Evolutionary conservation across 92 coral and sea anemone genomes (phyloP), one percentile per base, ranked within the genome.

Genomic region (Phenganax stokvisi): DNA sequence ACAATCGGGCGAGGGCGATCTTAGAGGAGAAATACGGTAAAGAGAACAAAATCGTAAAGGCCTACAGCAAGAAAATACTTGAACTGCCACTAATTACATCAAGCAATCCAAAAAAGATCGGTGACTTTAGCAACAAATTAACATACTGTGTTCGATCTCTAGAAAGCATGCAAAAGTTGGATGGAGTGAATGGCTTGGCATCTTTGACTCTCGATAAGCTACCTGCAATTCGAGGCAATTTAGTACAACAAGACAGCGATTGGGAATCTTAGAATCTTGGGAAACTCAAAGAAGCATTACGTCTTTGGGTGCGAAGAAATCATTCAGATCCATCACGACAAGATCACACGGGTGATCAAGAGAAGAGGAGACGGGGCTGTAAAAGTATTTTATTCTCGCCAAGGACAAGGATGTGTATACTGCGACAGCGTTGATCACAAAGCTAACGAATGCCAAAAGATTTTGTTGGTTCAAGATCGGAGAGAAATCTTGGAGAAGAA

Each of bases 81-180:
- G 80, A 80, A 10, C 77, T 83, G 59, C 87, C 83, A 7, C 31
- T 7, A 15, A 79, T 83, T 16, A 12, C 89, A 0, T 69, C 77
- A 54, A 56, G 77, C 10, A 86, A 89, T 54, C 61, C 66, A 0
- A 13, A 69, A 67, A 56, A 71, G 57, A 75, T 89, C 1, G 85
- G 78, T 62, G 89, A 85, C 16, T 89, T 89, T 28, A 1, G 69
- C 66, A 81, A 89, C n/a, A 86, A 89, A 75, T 54, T 89, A 20
- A 61, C 70, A 6, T 73, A 73, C 55, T 55, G 30, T 10, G 89
- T 88, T 0, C 84, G 85, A 72, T 72, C 89, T 8, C 59, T 89
- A 29, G 77, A 86, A 17, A 86, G 87, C 7, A 6, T 86, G 28
- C 75, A 82, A 27, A 15, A 62, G 4, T 68, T 83, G 0, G 65